Evolutionary conservation across 2,113 vertebrate species (phyloP).

Genomic region (Tonatia bakeri): DNA sequence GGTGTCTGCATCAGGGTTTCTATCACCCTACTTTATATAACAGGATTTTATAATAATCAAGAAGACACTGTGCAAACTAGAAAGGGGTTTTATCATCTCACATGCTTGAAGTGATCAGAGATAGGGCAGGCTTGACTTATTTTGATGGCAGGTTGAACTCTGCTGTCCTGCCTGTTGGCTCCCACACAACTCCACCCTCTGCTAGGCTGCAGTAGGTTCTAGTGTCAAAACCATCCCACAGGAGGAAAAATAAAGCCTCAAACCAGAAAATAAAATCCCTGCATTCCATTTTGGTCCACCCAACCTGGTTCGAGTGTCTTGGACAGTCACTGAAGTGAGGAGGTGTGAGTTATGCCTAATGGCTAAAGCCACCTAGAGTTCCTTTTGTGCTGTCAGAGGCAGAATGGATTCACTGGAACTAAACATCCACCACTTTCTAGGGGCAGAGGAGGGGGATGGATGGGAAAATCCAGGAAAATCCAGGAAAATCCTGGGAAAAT

Average conservation of each 20-base stretch:
- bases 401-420: background rate
- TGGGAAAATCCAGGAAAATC: too few relatives aligned
- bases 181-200: too few relatives aligned
- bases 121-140: background rate
- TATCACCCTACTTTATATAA: background rate
- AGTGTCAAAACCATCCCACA: background rate
- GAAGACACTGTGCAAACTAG: background rate
- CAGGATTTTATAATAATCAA: background rate
- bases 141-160: too few relatives aligned
- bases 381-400: background rate
- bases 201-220: accelerated
- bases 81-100: background rate
- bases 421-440: background rate
- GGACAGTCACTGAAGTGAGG: too few relatives aligned
- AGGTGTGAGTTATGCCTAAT: background rate
- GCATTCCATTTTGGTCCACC: background rate
- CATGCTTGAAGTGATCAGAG: background rate
- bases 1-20: too few relatives aligned
- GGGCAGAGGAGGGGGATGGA: background rate
- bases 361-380: background rate
- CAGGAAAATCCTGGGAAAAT: too few relatives aligned
- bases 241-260: too few relatives aligned
- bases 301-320: background rate
- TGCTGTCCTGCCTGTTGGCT: accelerated
- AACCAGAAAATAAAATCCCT: background rate